A percentile compares a stretch with the other conserved stretches of the same genome.
phyloP scores from a whole-genome alignment of 2,113 vertebrate genomes.

The Petrocephalus microphthalmus region DNA sequence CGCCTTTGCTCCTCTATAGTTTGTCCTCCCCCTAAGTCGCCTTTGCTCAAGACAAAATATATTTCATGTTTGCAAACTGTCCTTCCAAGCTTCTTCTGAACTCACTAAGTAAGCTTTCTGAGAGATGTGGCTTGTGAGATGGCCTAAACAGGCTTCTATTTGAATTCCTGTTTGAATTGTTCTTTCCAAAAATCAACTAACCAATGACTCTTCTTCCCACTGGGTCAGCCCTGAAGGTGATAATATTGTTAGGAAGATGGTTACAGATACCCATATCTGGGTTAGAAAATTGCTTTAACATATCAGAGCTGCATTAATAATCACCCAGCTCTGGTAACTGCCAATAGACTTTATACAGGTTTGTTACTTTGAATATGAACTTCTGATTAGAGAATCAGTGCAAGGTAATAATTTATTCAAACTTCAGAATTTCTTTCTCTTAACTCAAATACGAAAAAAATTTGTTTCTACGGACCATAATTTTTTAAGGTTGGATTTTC shows the following conservation, averaged over 20 bases:
- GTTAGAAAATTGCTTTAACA: neutral
- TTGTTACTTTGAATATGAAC: neutral
- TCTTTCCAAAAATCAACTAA: neutral
- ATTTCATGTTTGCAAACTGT: neutral
- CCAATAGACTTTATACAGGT: neutral
- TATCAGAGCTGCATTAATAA: neutral
- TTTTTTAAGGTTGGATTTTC: neutral
- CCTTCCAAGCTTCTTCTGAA: neutral
- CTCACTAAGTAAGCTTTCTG: neutral
- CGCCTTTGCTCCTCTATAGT: neutral
- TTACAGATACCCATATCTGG: neutral
- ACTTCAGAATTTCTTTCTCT: neutral
- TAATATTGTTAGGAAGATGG: neutral
- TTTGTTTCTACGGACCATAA: neutral
- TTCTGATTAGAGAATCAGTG: neutral
- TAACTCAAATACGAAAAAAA: neutral
- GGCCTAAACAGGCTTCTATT: neutral
- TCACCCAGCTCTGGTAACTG: neutral
- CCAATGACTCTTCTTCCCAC: neutral
- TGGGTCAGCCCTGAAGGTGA: neutral
- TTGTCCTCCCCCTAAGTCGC: neutral
- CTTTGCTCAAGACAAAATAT: neutral
- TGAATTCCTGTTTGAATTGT: neutral
- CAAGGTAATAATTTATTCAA: neutral
- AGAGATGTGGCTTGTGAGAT: neutral